These are phyloP conservation scores for Caracal caracal DNA, from an alignment of 2,113 vertebrate species.

Conservation along the genomic window DNA sequence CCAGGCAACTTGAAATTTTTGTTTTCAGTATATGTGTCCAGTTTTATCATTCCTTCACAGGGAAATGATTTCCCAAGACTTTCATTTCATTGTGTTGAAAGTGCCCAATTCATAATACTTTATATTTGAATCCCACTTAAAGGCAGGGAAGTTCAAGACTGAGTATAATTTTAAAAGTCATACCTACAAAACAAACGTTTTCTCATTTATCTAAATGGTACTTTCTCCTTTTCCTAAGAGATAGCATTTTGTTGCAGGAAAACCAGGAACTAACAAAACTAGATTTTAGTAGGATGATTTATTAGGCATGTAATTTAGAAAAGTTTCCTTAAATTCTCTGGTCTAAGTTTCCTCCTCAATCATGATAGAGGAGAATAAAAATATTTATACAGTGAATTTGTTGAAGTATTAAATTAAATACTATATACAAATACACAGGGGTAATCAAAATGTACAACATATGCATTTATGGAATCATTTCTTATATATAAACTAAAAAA, in stretches of 20 bases:
- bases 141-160: neutral
- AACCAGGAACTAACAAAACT: neutral
- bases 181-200: neutral
- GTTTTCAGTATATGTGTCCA: neutral
- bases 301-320: neutral
- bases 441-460: neutral
- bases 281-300: neutral
- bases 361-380: neutral
- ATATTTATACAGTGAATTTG: neutral
- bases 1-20: neutral
- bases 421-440: neutral
- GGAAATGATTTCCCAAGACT: neutral
- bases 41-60: neutral
- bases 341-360: neutral
- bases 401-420: neutral
- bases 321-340: neutral
- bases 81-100: neutral
- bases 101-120: neutral
- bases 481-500: neutral
- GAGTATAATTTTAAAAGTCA: neutral
- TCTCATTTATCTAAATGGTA: neutral
- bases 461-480: neutral
- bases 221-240: neutral
- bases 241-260: neutral
- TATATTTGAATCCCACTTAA: neutral